Percentiles rank a stretch among this genome's conserved stretches.
Evolutionary conservation across 1,140 invertebrate species (phyloP).

Genomic region (Chelonus insularis): DNA sequence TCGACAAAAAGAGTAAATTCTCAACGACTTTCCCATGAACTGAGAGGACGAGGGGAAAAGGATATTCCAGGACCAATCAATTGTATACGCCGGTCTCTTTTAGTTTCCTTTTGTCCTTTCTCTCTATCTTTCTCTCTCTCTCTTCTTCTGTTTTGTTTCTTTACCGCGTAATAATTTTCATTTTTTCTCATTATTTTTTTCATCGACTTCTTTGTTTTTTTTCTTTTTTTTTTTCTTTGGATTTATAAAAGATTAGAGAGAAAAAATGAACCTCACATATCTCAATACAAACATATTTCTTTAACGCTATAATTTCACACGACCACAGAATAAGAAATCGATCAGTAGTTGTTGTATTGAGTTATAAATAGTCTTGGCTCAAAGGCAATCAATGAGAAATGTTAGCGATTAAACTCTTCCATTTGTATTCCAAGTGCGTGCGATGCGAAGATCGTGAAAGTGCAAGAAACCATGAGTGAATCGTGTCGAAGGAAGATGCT

Average conservation of each 20-base stretch:
- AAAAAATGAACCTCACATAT: neutral
- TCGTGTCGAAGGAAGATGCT: neutral
- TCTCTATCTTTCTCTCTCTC: neutral
- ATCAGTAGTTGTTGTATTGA: neutral
- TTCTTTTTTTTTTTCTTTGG: neutral
- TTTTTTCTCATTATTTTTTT: neutral
- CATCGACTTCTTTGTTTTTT: neutral
- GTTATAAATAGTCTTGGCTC: constrained; percentile 14
- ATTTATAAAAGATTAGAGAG: neutral
- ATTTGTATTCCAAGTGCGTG: constrained; percentile 21
- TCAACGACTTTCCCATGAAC: constrained; percentile 58
- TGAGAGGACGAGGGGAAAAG: constrained; percentile 43
- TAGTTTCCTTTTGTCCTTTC: constrained; percentile 27
- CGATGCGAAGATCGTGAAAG: constrained; percentile 41
- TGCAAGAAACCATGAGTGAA: constrained; percentile 38
- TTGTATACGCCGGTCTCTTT: constrained; percentile 56
- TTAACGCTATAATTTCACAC: neutral
- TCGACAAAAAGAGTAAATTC: constrained; percentile 1
- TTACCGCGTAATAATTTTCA: constrained; percentile 11
- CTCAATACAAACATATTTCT: neutral
- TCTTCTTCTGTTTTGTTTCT: constrained; percentile 22
- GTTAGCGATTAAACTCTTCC: neutral
- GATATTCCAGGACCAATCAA: constrained; percentile 60
- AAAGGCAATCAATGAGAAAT: constrained; percentile 15
- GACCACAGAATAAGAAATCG: constrained; percentile 15